Evolutionary conservation across 2,797 vertebrate species (phyloP), one percentile per base, ranked within the genome.

Genomic region (Astyanax mexicanus): DNA sequence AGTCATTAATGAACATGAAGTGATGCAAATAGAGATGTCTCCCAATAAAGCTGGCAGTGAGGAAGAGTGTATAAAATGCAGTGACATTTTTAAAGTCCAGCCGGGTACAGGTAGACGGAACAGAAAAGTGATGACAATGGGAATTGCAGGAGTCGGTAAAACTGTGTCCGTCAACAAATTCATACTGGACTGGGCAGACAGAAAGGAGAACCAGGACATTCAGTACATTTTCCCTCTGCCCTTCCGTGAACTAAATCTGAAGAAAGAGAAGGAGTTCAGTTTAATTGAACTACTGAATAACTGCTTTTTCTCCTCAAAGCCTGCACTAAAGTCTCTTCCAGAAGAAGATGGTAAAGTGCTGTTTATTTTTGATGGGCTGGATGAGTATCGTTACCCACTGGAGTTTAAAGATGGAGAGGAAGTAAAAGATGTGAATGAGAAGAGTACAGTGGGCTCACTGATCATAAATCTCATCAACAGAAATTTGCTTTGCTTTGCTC

Each of bases 71-170:
- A 6, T 58, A 1, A 58, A 58, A 58, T 58, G 29, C 29, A 35
- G 9, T 37, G 32, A 58, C 6, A 5, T 58, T n/a, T 58, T 58
- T 17, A 58, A 37, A 19, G 29, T 17, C 27, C 54, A 57, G 29
- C 15, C 29, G 58, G 55, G 21, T 9, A 58, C 29, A 7, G 29
- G 55, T 32, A 15, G 55, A 12, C 15, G 55, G 17, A 58, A 58
- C 29, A 58, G 29, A 37, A 58, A 35, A 58, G 55, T 58, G 55
- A 6, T 58, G 29, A 58, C 55, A n/a, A 58, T 58, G 55, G 55
- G 55, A 37, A 58, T 58, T 58, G 55, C 55, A 10, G 55, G 55
- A 58, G 55, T 58, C 15, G 55, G 55, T 29, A 58, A 58, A 37
- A 58, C 55, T 7, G 15, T 37, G 5, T 58, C 55, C 58, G 21